A percentile compares a stretch with the other conserved stretches of the same genome.
Conservation (phyloP, 2,113 vertebrate genomes). For the Nibea albiflora region DNA sequence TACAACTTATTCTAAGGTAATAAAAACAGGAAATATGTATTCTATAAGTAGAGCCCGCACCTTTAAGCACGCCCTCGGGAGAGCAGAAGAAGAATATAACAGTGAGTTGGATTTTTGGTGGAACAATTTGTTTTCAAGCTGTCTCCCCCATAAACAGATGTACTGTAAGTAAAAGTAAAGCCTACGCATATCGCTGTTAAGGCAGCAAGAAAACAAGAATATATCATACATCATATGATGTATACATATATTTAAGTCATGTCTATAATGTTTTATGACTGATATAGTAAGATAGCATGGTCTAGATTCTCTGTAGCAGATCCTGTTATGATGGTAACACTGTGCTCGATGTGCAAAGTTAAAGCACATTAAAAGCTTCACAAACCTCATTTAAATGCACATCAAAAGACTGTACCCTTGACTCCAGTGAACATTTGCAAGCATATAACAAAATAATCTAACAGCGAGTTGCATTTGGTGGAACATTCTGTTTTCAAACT, state of each 20-base stretch:
- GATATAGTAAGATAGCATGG: too few species aligned
- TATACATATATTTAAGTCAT: too few species aligned
- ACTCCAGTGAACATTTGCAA: neutral
- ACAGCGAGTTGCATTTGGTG: neutral
- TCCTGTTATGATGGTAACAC: too few species aligned
- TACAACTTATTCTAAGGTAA: too few species aligned
- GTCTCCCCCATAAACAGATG: conserved; percentile 14
- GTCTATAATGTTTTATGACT: too few species aligned
- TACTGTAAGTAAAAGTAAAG: neutral
- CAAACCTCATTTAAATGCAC: neutral
- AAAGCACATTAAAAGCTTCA: too few species aligned
- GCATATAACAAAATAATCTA: neutral
- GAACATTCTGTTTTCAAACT: conserved; percentile 7
- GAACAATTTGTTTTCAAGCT: conserved; percentile 7
- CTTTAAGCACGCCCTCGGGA: neutral
- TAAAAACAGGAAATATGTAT: too few species aligned
- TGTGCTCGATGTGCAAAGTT: too few species aligned
- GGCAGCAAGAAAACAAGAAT: neutral
- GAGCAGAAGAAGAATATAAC: neutral
- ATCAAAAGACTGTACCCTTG: neutral
- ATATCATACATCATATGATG: too few species aligned
- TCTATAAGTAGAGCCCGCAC: too few species aligned
- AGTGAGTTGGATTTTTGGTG: neutral
- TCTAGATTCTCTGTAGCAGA: too few species aligned
- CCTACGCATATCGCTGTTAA: neutral